Evolutionary conservation across 1,140 invertebrate species (phyloP), one percentile per base, ranked within the genome.

Genomic region (Drosophila subpulchrella): DNA sequence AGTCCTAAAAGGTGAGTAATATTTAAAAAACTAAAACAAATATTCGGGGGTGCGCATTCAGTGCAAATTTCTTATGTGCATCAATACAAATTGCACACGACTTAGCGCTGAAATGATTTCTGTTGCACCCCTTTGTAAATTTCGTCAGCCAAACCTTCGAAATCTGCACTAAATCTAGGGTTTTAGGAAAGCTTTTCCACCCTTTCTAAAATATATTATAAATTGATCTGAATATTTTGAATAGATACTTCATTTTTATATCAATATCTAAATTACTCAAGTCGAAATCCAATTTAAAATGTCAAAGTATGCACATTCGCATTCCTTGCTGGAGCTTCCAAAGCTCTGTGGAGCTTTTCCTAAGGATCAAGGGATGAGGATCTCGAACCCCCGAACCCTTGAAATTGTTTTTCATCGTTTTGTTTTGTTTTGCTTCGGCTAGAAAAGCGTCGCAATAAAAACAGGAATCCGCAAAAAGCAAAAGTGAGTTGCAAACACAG

Each of bases 401-500:
- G 10, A 42, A 54, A 53, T 30, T 58, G 44, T 58, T 71, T 70
- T 34, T 61, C n/a, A 44, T 8, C 30, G 27, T 32, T 30, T 39
- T 70, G 38, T 51, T 51, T 70, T 71, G 67, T 58, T 71, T 71
- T 58, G 65, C 54, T 57, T 71, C 20, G 53, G n/a, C 51, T 74
- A 62, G 71, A 65, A 75, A 38, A 65, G 44, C 44, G 50, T 62
- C 56, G 73, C 73, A 84, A 72, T 53, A 76, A 41, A 75, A 67
- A 53, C 62, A 57, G 61, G 62, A 79, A 67, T 60, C 42, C 44
- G 44, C 48, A 30, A 85, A 85, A 82, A 85, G 65, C 70, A 88
- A 88, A 88, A 85, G 70, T 78, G 75, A 75, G 62, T 59, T 73
- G 56, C 70, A 32, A 42, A 56, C 58, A 63, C 44, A 78, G 59